Percentiles rank a stretch among this genome's conserved stretches.
These are phyloP conservation scores for Pavo muticus DNA, from an alignment of 2,113 vertebrate genomes.

Conservation along the genomic window DNA sequence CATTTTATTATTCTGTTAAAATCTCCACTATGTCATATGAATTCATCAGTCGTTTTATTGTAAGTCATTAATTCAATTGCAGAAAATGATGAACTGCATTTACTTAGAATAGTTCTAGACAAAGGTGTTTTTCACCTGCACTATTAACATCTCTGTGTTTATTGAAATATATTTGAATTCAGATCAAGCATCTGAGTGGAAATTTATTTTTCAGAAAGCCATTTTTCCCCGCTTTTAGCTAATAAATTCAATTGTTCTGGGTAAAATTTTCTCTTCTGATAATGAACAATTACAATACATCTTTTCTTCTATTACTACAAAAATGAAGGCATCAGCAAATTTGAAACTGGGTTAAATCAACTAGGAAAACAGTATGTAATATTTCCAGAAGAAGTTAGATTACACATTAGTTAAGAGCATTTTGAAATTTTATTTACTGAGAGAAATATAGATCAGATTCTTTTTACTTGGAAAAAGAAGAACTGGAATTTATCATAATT, in stretches of 20 bases:
- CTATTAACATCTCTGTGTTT: slow-evolving; percentile 9
- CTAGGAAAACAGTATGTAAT: not conserved
- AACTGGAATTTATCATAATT: not conserved
- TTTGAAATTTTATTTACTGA: not conserved
- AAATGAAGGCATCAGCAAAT: not conserved
- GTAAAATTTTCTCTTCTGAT: not conserved
- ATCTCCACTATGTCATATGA: not conserved
- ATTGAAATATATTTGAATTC: not conserved
- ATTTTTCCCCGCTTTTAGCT: not conserved
- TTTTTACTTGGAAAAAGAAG: not conserved
- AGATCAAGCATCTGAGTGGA: not conserved
- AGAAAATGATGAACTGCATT: not conserved
- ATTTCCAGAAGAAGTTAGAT: not conserved
- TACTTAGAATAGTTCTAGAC: not conserved
- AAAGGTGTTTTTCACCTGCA: not conserved
- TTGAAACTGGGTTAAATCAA: not conserved
- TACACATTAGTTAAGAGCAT: not conserved
- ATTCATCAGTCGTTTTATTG: slow-evolving; percentile 25
- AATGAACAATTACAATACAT: not conserved
- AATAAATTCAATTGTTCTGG: not conserved
- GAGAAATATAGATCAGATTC: not conserved
- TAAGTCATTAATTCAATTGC: not conserved
- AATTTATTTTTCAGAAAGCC: not conserved
- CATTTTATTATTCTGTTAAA: not conserved
- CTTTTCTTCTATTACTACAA: not conserved